Conservation (phyloP, 2,797 vertebrate species). For the Eremophila alpestris region DNA sequence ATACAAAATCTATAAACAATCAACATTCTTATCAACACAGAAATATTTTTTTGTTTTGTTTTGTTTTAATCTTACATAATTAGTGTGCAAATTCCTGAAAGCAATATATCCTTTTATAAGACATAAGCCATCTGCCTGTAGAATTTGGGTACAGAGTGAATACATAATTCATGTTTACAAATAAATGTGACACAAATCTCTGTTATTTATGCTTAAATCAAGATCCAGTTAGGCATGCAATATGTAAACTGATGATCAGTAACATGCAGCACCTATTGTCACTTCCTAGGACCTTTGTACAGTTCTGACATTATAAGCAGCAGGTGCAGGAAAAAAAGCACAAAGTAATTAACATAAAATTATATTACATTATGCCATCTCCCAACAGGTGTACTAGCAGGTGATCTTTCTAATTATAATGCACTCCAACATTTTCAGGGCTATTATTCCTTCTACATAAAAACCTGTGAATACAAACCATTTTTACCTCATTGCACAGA, state of each 20-base stretch:
- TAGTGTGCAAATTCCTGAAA: neutral
- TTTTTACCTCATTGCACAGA: constrained; percentile 40
- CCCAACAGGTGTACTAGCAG: constrained; percentile 71
- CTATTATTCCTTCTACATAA: constrained; percentile 49
- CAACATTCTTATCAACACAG: neutral
- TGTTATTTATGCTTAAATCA: constrained; percentile 27
- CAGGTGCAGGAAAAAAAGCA: constrained; percentile 64
- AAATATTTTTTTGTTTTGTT: neutral
- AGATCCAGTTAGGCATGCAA: constrained; percentile 13
- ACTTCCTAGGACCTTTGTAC: constrained; percentile 46
- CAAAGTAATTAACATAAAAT: constrained; percentile 70
- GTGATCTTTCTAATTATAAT: constrained; percentile 69
- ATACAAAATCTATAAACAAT: neutral
- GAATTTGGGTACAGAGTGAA: neutral
- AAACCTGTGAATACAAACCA: constrained; percentile 41
- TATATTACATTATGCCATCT: constrained; percentile 62
- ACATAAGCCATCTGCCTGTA: neutral
- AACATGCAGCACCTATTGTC: constrained; percentile 41
- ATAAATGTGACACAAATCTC: constrained; percentile 14
- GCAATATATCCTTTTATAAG: neutral
- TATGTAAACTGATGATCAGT: constrained; percentile 38
- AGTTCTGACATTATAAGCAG: constrained; percentile 54
- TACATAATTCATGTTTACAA: constrained; percentile 19
- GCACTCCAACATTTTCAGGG: constrained; percentile 27
- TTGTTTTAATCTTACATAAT: neutral